Evolutionary conservation across 2,888 invertebrate species (phyloP).

Genomic region (Trichogramma dendrolimi): DNA sequence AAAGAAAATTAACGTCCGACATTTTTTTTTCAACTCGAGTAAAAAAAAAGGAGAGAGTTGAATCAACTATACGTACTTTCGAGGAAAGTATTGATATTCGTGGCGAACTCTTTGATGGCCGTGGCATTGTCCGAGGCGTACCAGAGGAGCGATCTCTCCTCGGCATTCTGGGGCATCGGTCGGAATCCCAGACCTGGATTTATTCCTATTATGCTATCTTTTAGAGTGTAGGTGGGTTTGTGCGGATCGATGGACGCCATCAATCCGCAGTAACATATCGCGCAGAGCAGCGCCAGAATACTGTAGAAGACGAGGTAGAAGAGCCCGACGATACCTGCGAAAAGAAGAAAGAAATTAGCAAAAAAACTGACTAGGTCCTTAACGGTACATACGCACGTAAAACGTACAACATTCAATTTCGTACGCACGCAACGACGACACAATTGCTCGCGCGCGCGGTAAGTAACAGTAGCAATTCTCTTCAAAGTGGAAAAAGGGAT

Average conservation of each 20-base stretch:
- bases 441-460: too few species aligned
- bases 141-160: constrained; percentile 62
- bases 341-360: constrained; percentile 30
- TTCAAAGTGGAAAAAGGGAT: too few species aligned
- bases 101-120: constrained; percentile 52
- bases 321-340: constrained; percentile 73
- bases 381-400: too few species aligned
- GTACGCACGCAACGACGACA: too few species aligned
- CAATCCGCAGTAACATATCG: constrained; percentile 81
- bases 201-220: constrained; percentile 73
- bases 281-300: constrained; percentile 76
- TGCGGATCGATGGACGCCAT: constrained; percentile 64
- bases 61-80: constrained; percentile 49
- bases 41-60: background rate
- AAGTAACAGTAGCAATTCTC: too few species aligned
- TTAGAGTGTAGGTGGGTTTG: constrained; percentile 73
- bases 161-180: constrained; percentile 56
- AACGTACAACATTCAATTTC: too few species aligned
- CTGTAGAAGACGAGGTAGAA: constrained; percentile 89
- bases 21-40: background rate
- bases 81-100: constrained; percentile 57
- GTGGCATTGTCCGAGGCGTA: constrained; percentile 56
- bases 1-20: constrained; percentile 10
- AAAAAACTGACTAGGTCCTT: too few species aligned
- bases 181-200: constrained; percentile 70